These are phyloP conservation scores for Lasioglossum baleicum DNA, from an alignment of 1,140 invertebrate species.

Conservation along the genomic window DNA sequence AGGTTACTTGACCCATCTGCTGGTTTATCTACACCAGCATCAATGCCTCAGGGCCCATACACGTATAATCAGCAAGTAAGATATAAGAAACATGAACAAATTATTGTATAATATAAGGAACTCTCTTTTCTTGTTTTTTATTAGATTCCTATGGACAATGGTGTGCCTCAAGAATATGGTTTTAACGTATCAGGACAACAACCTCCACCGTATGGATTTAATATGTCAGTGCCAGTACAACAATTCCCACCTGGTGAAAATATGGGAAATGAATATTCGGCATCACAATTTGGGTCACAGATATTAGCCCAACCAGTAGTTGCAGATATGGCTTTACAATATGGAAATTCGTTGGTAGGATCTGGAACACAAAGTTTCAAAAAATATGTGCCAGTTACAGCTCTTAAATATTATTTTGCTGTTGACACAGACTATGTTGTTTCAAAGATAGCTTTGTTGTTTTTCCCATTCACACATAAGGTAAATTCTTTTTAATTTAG, in stretches of 20 bases:
- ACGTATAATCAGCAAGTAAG: slow-evolving; percentile 76
- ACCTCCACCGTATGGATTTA: slow-evolving; percentile 71
- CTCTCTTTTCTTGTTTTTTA: too few species aligned
- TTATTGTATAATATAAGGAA: too few species aligned
- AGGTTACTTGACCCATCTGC: slow-evolving; percentile 75
- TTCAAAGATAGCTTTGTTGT: slow-evolving; percentile 92
- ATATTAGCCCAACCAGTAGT: slow-evolving; percentile 87
- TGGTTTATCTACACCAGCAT: slow-evolving; percentile 61
- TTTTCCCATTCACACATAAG: slow-evolving; percentile 96
- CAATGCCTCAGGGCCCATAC: slow-evolving; percentile 66
- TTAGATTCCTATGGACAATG: slow-evolving; percentile 72
- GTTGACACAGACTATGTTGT: slow-evolving; percentile 98
- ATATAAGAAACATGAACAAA: too few species aligned
- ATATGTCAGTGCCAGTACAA: slow-evolving; percentile 49
- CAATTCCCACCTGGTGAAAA: slow-evolving; percentile 51
- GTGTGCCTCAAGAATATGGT: slow-evolving; percentile 71
- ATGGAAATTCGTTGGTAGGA: slow-evolving; percentile 91
- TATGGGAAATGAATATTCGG: slow-evolving; percentile 63
- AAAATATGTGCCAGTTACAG: slow-evolving; percentile 93
- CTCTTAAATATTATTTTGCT: slow-evolving; percentile 98
- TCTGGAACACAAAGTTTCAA: slow-evolving; percentile 92
- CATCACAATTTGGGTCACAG: slow-evolving; percentile 77
- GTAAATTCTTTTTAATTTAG: slow-evolving; percentile 81
- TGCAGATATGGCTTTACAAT: slow-evolving; percentile 95
- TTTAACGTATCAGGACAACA: slow-evolving; percentile 75